Base-by-base conservation (phyloP, 2,113 vertebrate species). In the Canis aureus region DNA sequence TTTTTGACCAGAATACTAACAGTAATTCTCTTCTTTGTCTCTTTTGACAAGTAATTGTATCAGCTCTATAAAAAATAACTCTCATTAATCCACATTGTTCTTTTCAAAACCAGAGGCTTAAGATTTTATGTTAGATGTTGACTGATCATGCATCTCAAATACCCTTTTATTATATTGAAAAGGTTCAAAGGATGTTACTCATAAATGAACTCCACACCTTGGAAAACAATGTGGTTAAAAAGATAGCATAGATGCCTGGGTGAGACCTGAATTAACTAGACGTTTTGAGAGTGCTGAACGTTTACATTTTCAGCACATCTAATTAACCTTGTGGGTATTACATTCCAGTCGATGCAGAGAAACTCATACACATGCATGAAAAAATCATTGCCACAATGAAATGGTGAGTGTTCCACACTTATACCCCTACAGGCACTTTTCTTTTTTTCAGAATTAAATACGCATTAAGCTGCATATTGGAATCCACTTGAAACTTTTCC, bases 291-390 rank as follows among this genome's bases (percentile, higher is more conserved):
- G 53, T 93, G 64, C 17, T 16, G 35, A 86, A 43, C 10, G 0
- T 82, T 96, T 92, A 94, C 13, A 74, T 89, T 96, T 95, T 94
- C 22, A 91, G 78, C 85, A 83, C 81, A 93, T 80, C 66, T 93
- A 96, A 97, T 96, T 97, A 98, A 97, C 91, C 93, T 97, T 96
- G 78, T 62, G 91, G 79, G 79, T 94, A 97, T 94, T 91, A 89
- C 64, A 92, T 97, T 81, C 60, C 89, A 97, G 71, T 90, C 5
- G 0, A 92, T 92, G 80, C 89, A 71, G 5, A 57, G 78, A 94
- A 94, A 89, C 57, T 78, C 95, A 82, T 35, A 94, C 17, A 92
- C 73, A 66, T 71, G 49, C 35, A 90, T 89, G 69, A 78, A 94
- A 95, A 98, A 94, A 73, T 86, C 55, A 89, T 74, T 89, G 86